Conservation (phyloP, 2,797 vertebrate genomes). For the Melanotaenia maccullochi region DNA sequence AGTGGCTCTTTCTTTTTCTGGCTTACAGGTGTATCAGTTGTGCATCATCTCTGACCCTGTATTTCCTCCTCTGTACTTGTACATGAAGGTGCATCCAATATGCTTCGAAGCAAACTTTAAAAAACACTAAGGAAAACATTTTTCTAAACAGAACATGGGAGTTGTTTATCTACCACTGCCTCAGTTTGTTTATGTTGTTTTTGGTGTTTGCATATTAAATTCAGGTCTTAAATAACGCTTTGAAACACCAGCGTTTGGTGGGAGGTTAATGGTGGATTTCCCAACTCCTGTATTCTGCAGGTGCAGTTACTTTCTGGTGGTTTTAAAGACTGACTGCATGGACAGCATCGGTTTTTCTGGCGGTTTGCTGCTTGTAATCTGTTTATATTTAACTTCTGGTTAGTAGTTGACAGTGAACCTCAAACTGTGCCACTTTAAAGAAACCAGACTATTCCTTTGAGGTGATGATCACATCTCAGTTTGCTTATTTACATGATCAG, state of each 20-base stretch:
- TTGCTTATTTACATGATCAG: slow-evolving; percentile 33
- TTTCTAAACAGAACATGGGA: not conserved
- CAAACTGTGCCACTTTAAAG: not conserved
- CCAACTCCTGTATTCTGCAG: not conserved
- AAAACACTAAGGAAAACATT: not conserved
- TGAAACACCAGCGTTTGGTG: not conserved
- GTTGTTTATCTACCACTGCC: not conserved
- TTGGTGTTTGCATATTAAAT: not conserved
- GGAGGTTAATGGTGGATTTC: not conserved
- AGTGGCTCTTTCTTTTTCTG: not conserved
- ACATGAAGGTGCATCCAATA: not conserved
- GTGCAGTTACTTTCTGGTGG: not conserved
- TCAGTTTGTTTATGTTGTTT: not conserved
- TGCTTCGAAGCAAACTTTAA: not conserved
- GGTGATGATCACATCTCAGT: slow-evolving; percentile 34
- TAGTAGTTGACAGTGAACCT: not conserved
- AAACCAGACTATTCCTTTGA: not conserved
- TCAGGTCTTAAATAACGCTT: not conserved
- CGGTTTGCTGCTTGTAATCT: not conserved
- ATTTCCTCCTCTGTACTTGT: too few relatives aligned
- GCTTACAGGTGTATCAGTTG: not conserved
- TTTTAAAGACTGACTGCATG: not conserved
- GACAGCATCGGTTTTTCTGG: not conserved
- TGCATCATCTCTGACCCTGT: not conserved
- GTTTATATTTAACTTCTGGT: not conserved